Conservation (phyloP, 2,888 invertebrate species). For the Andrena trimmerana region DNA sequence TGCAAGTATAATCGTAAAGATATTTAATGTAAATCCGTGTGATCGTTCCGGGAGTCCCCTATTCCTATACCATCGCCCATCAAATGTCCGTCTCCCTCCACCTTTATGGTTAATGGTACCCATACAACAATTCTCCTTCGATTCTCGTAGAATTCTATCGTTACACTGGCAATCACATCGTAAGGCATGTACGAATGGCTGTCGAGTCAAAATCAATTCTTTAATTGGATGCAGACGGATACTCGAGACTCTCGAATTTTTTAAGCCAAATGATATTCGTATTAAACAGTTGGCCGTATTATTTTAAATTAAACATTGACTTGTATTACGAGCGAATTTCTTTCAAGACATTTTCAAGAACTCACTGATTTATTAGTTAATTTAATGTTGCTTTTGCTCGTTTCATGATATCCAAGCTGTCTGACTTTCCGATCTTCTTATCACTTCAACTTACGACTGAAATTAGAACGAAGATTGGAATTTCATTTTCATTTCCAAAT, state of each 20-base stretch:
- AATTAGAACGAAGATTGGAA: constrained; percentile 5
- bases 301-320: not conserved
- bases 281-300: not conserved
- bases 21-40: constrained; percentile 52
- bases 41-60: constrained; percentile 33
- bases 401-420: not conserved
- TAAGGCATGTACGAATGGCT: constrained; percentile 60
- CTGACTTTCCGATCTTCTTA: not conserved
- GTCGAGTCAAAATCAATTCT: constrained; percentile 34
- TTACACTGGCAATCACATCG: constrained; percentile 25
- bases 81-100: not conserved
- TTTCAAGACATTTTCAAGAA: not conserved
- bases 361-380: not conserved
- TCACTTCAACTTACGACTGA: not conserved
- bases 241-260: not conserved
- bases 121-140: constrained; percentile 12
- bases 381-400: not conserved
- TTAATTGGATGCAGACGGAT: not conserved
- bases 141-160: constrained; percentile 8
- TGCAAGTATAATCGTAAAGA: constrained; percentile 33
- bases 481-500: constrained; percentile 1
- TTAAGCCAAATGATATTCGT: not conserved
- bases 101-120: constrained; percentile 23
- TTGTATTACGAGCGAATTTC: no score
- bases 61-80: not conserved